phyloP scores from a whole-genome alignment of 1,140 invertebrate species.

The Drosophila parvula region DNA sequence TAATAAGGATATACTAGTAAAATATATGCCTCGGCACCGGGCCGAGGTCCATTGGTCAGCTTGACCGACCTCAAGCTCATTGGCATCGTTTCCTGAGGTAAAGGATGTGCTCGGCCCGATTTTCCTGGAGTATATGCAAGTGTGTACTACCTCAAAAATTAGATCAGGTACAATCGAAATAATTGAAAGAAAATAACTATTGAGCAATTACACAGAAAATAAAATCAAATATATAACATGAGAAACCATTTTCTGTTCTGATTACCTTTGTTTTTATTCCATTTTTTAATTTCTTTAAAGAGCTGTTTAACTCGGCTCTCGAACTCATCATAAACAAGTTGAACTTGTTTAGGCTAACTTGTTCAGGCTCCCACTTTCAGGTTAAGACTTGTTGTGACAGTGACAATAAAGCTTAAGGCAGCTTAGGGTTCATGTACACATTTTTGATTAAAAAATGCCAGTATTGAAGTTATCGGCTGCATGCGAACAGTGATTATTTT shows the following conservation, averaged over 20 bases:
- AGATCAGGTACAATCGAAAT: background rate
- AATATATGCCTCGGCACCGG: slow-evolving; percentile 1
- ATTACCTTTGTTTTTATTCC: background rate
- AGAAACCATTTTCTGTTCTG: background rate
- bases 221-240: background rate
- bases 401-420: background rate
- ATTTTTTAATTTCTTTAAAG: background rate
- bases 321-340: background rate
- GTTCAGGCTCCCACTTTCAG: background rate
- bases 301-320: background rate
- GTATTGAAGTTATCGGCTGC: background rate
- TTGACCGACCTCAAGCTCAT: background rate
- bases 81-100: slow-evolving; percentile 1
- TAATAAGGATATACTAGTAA: background rate
- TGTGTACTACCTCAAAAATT: background rate
- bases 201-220: background rate
- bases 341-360: background rate
- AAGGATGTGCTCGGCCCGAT: accelerated
- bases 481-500: slow-evolving; percentile 1
- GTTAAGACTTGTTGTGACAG: background rate
- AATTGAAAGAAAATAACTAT: background rate
- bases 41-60: slow-evolving; percentile 8
- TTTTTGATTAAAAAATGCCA: slow-evolving; percentile 1
- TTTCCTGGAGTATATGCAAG: background rate
- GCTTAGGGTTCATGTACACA: background rate